Evolutionary conservation across 2,113 vertebrate species (phyloP), one percentile per base, ranked within the genome.

Genomic region (Tragelaphus buxtoni): DNA sequence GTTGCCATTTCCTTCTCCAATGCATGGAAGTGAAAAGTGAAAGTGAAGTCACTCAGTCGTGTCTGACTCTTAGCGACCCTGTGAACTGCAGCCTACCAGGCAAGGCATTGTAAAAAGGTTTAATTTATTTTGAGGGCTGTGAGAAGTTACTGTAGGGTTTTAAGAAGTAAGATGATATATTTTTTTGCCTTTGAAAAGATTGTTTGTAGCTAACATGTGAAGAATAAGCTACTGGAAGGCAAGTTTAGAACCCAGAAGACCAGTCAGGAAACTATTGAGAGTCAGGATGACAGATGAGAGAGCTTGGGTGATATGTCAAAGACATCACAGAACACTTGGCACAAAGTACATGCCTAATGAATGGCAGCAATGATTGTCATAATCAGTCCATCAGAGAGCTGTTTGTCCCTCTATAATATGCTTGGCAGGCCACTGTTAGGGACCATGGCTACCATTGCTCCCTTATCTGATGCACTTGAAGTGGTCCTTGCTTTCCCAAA

Each of bases 391-490:
- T 60, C 35, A 58, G 82, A 26, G n/a, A 60, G 0, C 13, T 65
- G 7, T 35, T 2, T 61, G 28, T 1, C 24, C 2, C 22, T 90
- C 63, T 39, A 0, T 11, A 28, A 49, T n/a, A 4, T 13, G 65
- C 22, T 35, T n/a, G 0, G 11, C n/a, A 42, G 47, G 17, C 7
- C 5, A n/a, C 11, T 35, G 1, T 55, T 47, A 26, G 5, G 20
- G 5, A 39, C 10, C 35, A 24, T 1, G 9, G 17, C 53, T 6
- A 24, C 17, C 28, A 4, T 24, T 47, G 4, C 4, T 53, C 11
- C 35, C 56, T 88, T 32, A 13, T 32, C 32, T 49, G 35, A 87
- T 9, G 32, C 12, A 1, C 30, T 55, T 83, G 13, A 51, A 45
- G 18, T 69, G 26, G 26, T n/a, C 9, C 30, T 83, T 45, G n/a